A percentile compares a stretch with the other conserved stretches of the same genome.
phyloP scores from a whole-genome alignment of 2,888 invertebrate genomes.

The Rhabditoides inermis region DNA sequence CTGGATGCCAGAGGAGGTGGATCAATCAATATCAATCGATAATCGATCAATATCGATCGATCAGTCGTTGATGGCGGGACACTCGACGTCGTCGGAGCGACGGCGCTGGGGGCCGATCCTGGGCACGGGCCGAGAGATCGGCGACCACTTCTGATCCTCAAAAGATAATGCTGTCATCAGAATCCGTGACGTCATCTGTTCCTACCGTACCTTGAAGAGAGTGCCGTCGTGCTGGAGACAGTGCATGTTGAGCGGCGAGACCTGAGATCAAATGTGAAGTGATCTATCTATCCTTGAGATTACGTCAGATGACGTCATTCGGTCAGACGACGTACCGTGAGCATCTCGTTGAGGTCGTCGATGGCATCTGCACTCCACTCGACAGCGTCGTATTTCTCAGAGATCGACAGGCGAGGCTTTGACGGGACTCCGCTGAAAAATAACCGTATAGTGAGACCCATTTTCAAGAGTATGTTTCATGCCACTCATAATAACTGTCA shows the following conservation, averaged over 20 bases:
- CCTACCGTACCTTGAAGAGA: conserved; percentile 12
- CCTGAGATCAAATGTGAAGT: too few relatives aligned
- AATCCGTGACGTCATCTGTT: background rate
- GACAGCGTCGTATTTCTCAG: conserved; percentile 37
- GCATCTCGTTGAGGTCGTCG: conserved; percentile 30
- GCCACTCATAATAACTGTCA: background rate
- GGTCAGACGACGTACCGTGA: too few relatives aligned
- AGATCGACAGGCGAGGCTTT: conserved; percentile 23
- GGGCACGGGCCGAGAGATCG: too few relatives aligned
- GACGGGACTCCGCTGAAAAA: conserved; percentile 17
- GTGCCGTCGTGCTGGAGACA: conserved; percentile 39
- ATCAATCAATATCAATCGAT: too few relatives aligned
- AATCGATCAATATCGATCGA: too few relatives aligned
- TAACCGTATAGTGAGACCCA: too few relatives aligned
- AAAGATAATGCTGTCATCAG: background rate
- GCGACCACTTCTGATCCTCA: background rate
- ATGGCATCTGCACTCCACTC: conserved; percentile 26
- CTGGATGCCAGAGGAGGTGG: too few relatives aligned
- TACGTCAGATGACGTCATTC: too few relatives aligned
- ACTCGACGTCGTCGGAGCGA: conserved; percentile 29
- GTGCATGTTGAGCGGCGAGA: conserved; percentile 43
- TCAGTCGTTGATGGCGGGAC: conserved; percentile 43
- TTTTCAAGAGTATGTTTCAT: too few relatives aligned
- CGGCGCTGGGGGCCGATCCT: conserved; percentile 25
- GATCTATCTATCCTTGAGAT: too few relatives aligned